phyloP scores from a whole-genome alignment of 2,888 invertebrate species.

The Cenopis cana region DNA sequence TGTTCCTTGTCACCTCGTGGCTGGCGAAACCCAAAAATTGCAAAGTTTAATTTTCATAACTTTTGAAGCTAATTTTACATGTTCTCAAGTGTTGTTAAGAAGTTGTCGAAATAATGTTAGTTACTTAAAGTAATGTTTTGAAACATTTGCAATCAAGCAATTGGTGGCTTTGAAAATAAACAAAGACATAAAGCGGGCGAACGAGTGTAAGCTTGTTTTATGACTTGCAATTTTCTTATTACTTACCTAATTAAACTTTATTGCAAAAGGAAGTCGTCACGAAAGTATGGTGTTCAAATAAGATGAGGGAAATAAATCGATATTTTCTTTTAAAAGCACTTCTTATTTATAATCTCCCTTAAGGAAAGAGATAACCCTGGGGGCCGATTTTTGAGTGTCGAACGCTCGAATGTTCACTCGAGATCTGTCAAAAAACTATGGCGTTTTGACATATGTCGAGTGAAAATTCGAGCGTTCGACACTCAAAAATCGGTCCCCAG shows the following conservation, averaged over 20 bases:
- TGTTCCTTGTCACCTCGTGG: background rate
- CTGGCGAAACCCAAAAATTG: background rate
- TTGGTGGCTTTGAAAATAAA: slow-evolving; percentile 32
- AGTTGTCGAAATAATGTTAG: slow-evolving; percentile 22
- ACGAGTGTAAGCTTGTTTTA: slow-evolving; percentile 27
- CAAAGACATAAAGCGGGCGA: slow-evolving; percentile 27
- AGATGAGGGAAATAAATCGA: background rate
- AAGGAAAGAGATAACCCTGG: background rate
- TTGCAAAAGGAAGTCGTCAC: slow-evolving; percentile 24
- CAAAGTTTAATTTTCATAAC: background rate
- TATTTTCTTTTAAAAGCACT: background rate
- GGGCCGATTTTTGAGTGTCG: too few species aligned
- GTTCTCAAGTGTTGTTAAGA: slow-evolving; percentile 12
- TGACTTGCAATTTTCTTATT: slow-evolving; percentile 29
- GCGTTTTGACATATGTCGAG: too few species aligned
- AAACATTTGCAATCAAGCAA: slow-evolving; percentile 34
- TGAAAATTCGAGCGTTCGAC: too few species aligned
- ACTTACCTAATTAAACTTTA: slow-evolving; percentile 37
- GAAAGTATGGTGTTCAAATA: slow-evolving; percentile 5
- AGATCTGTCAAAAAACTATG: too few species aligned
- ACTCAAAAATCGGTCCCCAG: too few species aligned
- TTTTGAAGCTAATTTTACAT: slow-evolving; percentile 11
- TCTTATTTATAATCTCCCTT: background rate
- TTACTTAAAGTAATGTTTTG: slow-evolving; percentile 11
- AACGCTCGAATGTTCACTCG: too few species aligned